Evolutionary conservation across 2,113 vertebrate species (phyloP).

Genomic region (Madoqua kirkii): DNA sequence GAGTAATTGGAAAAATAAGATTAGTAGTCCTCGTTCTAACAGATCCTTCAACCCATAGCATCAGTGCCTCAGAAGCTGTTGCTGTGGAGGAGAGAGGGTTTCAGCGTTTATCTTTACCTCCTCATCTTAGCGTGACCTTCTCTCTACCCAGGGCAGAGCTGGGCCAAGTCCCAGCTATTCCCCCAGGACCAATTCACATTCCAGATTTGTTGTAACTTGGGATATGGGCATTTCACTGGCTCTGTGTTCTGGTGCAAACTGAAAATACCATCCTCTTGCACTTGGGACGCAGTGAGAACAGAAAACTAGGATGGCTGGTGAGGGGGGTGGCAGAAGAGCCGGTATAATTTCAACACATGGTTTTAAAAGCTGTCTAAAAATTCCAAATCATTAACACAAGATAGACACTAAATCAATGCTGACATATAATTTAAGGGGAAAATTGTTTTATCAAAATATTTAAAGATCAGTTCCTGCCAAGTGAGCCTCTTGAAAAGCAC

Average conservation of each 20-base stretch:
- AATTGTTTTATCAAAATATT: constrained; percentile 37
- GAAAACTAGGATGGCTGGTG: background rate
- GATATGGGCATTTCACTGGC: background rate
- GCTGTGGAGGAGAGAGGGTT: background rate
- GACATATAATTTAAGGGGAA: background rate
- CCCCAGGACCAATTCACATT: background rate
- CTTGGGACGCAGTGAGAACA: background rate
- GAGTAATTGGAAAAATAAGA: constrained; percentile 44
- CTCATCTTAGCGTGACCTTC: background rate
- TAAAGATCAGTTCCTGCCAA: background rate
- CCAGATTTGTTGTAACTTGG: background rate
- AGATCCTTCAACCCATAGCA: background rate
- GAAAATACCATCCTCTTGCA: background rate
- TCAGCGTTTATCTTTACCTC: background rate
- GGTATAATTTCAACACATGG: background rate
- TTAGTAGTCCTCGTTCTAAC: background rate
- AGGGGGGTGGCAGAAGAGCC: background rate
- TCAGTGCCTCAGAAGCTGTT: background rate
- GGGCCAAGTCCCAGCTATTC: background rate
- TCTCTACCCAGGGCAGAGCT: background rate
- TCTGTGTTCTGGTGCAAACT: background rate
- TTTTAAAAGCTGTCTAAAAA: constrained; percentile 10
- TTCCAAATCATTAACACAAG: constrained; percentile 13
- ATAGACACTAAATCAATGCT: constrained; percentile 13
- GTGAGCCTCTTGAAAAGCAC: background rate